Percentiles rank a stretch among this genome's conserved stretches.
phyloP scores from a whole-genome alignment of 2,797 vertebrate species.

The Sciurus carolinensis region DNA sequence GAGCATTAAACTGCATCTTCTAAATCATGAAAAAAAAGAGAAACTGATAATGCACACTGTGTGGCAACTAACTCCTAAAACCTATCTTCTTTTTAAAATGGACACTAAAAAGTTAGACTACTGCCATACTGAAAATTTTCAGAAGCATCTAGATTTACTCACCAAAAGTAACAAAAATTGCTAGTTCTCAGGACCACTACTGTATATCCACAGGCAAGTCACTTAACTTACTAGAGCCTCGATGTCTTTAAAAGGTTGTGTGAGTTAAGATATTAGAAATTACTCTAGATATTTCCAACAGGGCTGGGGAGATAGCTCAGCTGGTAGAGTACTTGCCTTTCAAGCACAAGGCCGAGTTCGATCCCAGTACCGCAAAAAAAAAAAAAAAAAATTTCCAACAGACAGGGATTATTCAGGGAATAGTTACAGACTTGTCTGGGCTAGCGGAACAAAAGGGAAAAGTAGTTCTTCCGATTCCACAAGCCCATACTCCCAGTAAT shows the following conservation, averaged over 20 bases:
- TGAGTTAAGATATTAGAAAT: constrained; percentile 42
- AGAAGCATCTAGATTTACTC: background rate
- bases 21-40: background rate
- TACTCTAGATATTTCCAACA: background rate
- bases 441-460: background rate
- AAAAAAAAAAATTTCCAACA: background rate
- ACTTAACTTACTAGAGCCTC: background rate
- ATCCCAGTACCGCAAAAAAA: too few species aligned
- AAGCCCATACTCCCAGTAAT: background rate
- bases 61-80: constrained; percentile 1
- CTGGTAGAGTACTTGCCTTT: too few species aligned
- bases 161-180: background rate
- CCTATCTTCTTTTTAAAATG: background rate
- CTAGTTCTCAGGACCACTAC: background rate
- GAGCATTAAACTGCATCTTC: background rate
- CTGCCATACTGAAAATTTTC: background rate
- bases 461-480: background rate
- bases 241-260: background rate
- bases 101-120: background rate
- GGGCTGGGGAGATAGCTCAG: too few species aligned
- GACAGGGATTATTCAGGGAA: background rate
- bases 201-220: background rate
- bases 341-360: too few species aligned
- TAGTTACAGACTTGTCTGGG: background rate
- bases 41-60: background rate